Evolutionary conservation across 2,888 invertebrate species (phyloP).

Genomic region (Spicauda simplicius): DNA sequence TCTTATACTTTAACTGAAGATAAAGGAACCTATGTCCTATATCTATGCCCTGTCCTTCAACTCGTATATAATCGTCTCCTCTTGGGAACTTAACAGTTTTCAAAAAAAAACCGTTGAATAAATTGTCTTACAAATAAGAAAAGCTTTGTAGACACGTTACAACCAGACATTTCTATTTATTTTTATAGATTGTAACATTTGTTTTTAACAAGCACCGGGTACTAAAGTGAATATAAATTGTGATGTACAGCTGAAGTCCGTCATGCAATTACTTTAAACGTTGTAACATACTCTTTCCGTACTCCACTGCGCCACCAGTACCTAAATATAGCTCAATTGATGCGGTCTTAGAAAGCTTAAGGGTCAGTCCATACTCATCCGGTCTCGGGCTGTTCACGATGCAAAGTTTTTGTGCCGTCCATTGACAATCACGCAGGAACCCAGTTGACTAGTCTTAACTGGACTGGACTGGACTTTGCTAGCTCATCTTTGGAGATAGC

Average conservation of each 20-base stretch:
- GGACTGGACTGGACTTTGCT: too few relatives aligned
- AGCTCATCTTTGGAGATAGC: too few relatives aligned
- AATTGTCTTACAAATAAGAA: too few relatives aligned
- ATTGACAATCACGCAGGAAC: neutral
- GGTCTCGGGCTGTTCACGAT: neutral
- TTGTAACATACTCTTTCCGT: neutral
- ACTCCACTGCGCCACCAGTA: neutral
- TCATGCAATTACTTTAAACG: neutral
- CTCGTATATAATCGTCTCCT: too few relatives aligned
- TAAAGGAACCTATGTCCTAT: neutral
- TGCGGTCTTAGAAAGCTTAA: constrained; percentile 3
- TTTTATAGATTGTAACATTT: too few relatives aligned
- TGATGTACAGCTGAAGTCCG: too few relatives aligned
- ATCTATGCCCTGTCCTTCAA: neutral
- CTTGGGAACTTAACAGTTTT: too few relatives aligned
- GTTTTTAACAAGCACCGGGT: too few relatives aligned
- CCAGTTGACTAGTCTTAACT: neutral
- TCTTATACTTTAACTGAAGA: neutral
- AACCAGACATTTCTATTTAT: too few relatives aligned
- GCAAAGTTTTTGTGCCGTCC: neutral
- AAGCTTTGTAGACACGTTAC: too few relatives aligned
- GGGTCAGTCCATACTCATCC: neutral
- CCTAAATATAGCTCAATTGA: constrained; percentile 3
- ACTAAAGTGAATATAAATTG: too few relatives aligned
- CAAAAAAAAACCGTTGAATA: too few relatives aligned